Evolutionary conservation across 2,797 vertebrate genomes (phyloP).

Genomic region (Crenichthys baileyi): DNA sequence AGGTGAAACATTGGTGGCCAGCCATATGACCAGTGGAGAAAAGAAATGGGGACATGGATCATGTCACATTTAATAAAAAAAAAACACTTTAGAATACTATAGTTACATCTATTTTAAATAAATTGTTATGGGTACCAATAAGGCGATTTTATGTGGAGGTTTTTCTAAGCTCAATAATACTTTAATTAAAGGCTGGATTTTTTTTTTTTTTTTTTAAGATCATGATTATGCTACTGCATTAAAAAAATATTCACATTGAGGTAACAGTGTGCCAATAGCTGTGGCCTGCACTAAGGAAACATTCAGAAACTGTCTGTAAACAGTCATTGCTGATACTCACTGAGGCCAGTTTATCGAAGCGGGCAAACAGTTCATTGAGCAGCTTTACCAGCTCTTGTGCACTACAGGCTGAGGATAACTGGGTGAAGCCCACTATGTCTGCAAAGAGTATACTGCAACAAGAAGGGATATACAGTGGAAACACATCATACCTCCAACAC

Average conservation of each 20-base stretch:
- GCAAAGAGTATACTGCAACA: conserved; percentile 92
- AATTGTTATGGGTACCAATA: neutral
- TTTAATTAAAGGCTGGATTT: neutral
- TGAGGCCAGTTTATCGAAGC: conserved; percentile 93
- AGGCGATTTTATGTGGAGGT: neutral
- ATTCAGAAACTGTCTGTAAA: neutral
- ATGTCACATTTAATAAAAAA: neutral
- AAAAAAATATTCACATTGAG: neutral
- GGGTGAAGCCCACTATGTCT: conserved; percentile 96
- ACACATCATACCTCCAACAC: neutral
- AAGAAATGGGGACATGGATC: neutral
- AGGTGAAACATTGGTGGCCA: neutral
- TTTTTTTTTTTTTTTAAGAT: neutral
- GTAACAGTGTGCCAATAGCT: neutral
- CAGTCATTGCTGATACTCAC: conserved; percentile 78
- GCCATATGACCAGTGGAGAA: neutral
- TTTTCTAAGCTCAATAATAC: neutral
- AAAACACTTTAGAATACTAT: neutral
- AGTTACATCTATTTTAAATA: neutral
- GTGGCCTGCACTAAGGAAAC: neutral
- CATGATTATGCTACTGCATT: neutral
- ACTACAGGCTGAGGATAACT: conserved; percentile 91
- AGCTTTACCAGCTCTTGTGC: conserved; percentile 96
- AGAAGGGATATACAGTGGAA: neutral
- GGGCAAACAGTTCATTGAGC: conserved; percentile 94